phyloP scores from a whole-genome alignment of 37 sponge, comb jelly and placozoan species.

The Eunapius fragilis region DNA sequence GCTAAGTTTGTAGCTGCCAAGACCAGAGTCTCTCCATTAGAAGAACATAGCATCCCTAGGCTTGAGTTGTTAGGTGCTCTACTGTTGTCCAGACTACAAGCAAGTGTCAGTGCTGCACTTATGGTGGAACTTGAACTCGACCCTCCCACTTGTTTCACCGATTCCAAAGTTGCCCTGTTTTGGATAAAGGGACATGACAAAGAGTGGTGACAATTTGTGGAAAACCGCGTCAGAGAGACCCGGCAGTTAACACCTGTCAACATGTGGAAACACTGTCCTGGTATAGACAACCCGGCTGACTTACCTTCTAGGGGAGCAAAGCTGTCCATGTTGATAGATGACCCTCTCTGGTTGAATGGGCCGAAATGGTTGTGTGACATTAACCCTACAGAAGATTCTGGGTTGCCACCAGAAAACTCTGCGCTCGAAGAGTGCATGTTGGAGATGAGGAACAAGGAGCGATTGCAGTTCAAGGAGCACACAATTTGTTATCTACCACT shows the following conservation, averaged over 20 bases:
- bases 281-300: slow-evolving; percentile 32
- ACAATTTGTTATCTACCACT: slow-evolving; percentile 2
- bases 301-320: slow-evolving; percentile 20
- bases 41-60: too few relatives aligned
- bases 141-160: background rate
- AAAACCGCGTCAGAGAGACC: slow-evolving; percentile 26
- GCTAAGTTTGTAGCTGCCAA: too few relatives aligned
- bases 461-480: background rate
- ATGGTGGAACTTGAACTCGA: background rate
- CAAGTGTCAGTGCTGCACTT: too few relatives aligned
- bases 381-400: background rate
- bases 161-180: slow-evolving; percentile 17
- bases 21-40: too few relatives aligned
- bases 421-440: background rate
- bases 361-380: slow-evolving; percentile 12
- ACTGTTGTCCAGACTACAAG: too few relatives aligned
- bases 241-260: background rate
- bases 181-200: slow-evolving; percentile 25
- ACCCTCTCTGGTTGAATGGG: slow-evolving; percentile 16
- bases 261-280: slow-evolving; percentile 33
- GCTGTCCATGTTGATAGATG: background rate
- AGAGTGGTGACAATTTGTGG: slow-evolving; percentile 42
- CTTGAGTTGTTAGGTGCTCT: too few relatives aligned
- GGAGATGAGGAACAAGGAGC: slow-evolving; percentile 15
- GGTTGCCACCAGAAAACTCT: background rate